Evolutionary conservation across 2,888 invertebrate species (phyloP).

Genomic region (Ornithoptera alexandrae): DNA sequence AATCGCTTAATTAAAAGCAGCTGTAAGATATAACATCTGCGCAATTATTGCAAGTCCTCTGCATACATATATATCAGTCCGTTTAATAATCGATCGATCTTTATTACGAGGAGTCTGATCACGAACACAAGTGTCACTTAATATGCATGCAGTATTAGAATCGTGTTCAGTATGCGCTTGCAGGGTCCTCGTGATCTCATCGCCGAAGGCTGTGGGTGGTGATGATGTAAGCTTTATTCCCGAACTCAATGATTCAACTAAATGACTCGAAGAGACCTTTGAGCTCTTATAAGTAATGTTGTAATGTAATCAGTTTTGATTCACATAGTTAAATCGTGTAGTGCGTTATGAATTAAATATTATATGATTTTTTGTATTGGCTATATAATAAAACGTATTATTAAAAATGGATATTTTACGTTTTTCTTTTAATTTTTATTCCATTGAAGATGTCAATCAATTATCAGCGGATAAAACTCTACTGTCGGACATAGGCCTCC

Average conservation of each 20-base stretch:
- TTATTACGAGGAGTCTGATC: conserved; percentile 2
- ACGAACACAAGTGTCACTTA: conserved; percentile 4
- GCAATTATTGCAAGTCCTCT: not conserved
- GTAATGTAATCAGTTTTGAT: not conserved
- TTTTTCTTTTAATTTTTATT: too few species aligned
- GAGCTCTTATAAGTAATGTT: not conserved
- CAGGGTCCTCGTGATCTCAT: conserved; percentile 25
- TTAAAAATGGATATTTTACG: too few species aligned
- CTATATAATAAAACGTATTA: not conserved
- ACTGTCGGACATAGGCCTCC: too few species aligned
- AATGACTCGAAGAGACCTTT: not conserved
- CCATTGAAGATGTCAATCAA: too few species aligned
- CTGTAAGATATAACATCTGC: not conserved
- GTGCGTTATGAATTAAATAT: not conserved
- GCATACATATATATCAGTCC: not conserved
- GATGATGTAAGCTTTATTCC: conserved; percentile 22
- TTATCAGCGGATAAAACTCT: too few species aligned
- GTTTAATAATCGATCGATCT: conserved; percentile 2
- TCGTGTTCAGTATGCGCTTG: not conserved
- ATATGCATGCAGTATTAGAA: conserved; percentile 19
- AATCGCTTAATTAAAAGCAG: not conserved
- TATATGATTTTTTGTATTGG: not conserved
- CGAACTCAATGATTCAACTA: conserved; percentile 2
- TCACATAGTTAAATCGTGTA: not conserved
- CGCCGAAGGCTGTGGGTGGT: conserved; percentile 18